Base-by-base conservation (phyloP, 2,888 invertebrate genomes). In the Kuschelorhynchus macadamiae region DNA sequence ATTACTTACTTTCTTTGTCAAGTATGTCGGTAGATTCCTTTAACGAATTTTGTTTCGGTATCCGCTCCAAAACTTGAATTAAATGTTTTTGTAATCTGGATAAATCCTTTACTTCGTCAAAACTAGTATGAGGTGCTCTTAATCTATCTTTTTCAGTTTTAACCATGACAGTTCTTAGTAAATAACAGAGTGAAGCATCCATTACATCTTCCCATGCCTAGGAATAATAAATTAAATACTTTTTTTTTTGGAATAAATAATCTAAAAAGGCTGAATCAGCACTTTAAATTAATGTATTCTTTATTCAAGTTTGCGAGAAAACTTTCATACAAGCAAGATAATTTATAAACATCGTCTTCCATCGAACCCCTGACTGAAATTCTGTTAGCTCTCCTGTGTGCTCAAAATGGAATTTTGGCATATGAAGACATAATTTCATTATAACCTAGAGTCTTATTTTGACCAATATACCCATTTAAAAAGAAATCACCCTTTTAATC, bases 191-290 rank as follows among this genome's bases (percentile, higher is more conserved):
- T 0, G 89, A 86, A 65, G 89, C 88, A 73, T 92, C 90, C 1
- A 90, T 88, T 1, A 89, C 86, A 81, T 94, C 94, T 80, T 94
- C 93, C 93, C 94, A 94, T 77, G 91, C 91, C 93, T 93, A 77
- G 50, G n/a, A n/a, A n/a, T n/a, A n/a, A n/a, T 82, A 60, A 7
- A 11, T 21, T 33, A 12, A 36, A 39, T 18, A 30, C 11, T 49
- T 2, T 12, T 49, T 18, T 21, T 21, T 20, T 36, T 20, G 9
- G 11, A 1, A 49, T 12, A 49, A 49, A 20, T 20, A 49, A 49
- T 12, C 3, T 5, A 20, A 18, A 7, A 12, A 5, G 2, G 20
- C 17, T n/a, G n/a, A n/a, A n/a, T n/a, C n/a, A n/a, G n/a, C n/a
- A n/a, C n/a, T n/a, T n/a, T n/a, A n/a, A n/a, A n/a, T n/a, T n/a